These are phyloP conservation scores for Calliopsis andreniformis DNA, from an alignment of 1,140 invertebrate species.

Conservation along the genomic window DNA sequence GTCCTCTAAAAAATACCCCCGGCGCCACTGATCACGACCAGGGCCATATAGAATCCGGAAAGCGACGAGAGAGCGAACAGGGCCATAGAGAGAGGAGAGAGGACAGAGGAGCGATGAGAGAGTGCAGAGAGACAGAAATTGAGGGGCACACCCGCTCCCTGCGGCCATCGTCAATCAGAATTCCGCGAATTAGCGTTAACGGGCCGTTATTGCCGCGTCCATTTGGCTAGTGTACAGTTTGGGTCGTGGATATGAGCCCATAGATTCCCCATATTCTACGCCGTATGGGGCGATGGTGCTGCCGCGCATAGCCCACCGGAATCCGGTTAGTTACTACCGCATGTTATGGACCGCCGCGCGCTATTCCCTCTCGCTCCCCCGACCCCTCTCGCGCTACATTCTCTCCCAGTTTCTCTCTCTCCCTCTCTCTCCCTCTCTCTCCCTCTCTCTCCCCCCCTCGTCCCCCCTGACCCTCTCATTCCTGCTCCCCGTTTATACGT, in stretches of 20 bases:
- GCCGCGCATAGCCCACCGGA: constrained; percentile 75
- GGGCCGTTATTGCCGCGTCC: constrained; percentile 82
- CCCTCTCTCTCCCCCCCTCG: neutral
- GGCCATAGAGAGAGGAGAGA: constrained; percentile 31
- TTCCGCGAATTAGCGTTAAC: constrained; percentile 82
- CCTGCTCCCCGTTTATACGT: constrained; percentile 20
- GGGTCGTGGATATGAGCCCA: constrained; percentile 79
- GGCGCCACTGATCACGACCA: constrained; percentile 7
- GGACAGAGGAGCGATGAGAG: constrained; percentile 21
- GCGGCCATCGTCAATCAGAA: constrained; percentile 81
- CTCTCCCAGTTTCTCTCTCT: neutral
- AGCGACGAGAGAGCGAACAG: constrained; percentile 31
- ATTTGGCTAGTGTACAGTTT: constrained; percentile 81
- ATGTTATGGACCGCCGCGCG: constrained; percentile 74
- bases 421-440: constrained; percentile 7
- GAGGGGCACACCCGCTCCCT: constrained; percentile 63
- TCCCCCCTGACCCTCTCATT: too few relatives aligned
- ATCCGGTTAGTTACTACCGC: constrained; percentile 80
- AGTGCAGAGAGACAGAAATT: constrained; percentile 51
- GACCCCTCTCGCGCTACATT: constrained; percentile 14
- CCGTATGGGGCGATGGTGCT: constrained; percentile 71
- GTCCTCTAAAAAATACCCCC: constrained; percentile 1
- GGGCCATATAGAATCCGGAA: constrained; percentile 22
- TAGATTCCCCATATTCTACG: constrained; percentile 81
- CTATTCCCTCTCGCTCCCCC: constrained; percentile 37